Conservation (phyloP, 2,888 invertebrate genomes). For the Hydrotaea diabolus region DNA sequence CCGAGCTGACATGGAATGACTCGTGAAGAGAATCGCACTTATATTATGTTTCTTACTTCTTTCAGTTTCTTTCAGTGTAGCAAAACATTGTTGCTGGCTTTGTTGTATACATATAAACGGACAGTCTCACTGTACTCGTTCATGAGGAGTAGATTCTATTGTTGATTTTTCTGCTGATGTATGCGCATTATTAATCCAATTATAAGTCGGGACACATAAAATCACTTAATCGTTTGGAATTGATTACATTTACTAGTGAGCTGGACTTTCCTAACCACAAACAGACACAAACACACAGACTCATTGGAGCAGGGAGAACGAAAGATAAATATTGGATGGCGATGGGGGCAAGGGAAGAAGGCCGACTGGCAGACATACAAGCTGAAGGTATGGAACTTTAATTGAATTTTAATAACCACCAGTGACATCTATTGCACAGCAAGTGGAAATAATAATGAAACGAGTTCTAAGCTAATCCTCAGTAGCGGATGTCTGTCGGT, state of each 20-base stretch:
- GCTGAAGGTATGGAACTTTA: slow-evolving; percentile 45
- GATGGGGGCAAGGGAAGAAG: slow-evolving; percentile 29
- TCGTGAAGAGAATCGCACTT: too few relatives aligned
- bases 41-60: too few relatives aligned
- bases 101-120: background rate
- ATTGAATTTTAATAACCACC: slow-evolving; percentile 55
- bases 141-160: slow-evolving; percentile 40
- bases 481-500: too few relatives aligned
- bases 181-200: slow-evolving; percentile 78
- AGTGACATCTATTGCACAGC: background rate
- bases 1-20: too few relatives aligned
- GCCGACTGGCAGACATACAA: background rate
- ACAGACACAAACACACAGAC: too few relatives aligned
- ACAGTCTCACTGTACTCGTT: too few relatives aligned
- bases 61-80: slow-evolving; percentile 50
- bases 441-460: background rate
- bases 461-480: too few relatives aligned
- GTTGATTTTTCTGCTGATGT: slow-evolving; percentile 68
- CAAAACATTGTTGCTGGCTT: slow-evolving; percentile 54
- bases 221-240: slow-evolving; percentile 78
- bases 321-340: too few relatives aligned
- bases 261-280: slow-evolving; percentile 25
- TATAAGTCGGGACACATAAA: slow-evolving; percentile 74
- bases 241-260: slow-evolving; percentile 66
- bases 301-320: background rate